Evolutionary conservation across 1,140 invertebrate species (phyloP), one percentile per base, ranked within the genome.

Genomic region (Ostrea edulis): DNA sequence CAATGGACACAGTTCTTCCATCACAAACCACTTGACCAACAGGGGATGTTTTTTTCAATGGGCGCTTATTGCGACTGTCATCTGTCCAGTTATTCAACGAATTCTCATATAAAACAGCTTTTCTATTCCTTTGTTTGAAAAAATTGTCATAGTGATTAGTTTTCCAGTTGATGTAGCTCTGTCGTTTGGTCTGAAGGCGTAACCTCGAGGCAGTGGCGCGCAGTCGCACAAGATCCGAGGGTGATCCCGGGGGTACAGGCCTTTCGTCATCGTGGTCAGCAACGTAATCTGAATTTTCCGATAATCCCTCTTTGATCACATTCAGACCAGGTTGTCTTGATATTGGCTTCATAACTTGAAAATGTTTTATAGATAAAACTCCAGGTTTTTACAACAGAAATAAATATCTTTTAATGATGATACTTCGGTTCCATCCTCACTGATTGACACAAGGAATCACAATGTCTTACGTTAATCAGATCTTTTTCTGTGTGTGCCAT

Each of bases 131-230:
- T 25, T 71, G 68, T 71, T 71, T 71, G 25, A 71, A 71, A 14
- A 71, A 71, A 25, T 71, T 71, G 29, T 71, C 68, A 71, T 71
- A 71, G 14, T 71, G 68, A 29, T 71, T 71, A 3, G 68, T 71
- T 71, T 71, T 71, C 68, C 68, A 71, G 68, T 71, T 71, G 9
- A 71, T 71, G 9, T 71, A 71, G 25, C 68, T 71, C 29, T 71
- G 68, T 2, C 68, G 25, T 25, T 71, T 71, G 1, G 68, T 71
- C 68, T 71, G 68, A 9, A 71, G 68, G 12, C 68, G 68, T 29
- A 71, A 35, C 12, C 68, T 71, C 9, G 68, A 71, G 4, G 68
- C 68, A 0, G 68, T 71, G 68, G 68, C 68, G 8, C 68, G 68
- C 5, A 71, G 25, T 71, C 68, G 68, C 25, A 71, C 68, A 25